Conservation (phyloP, 1,140 invertebrate genomes). For the Linepithema humile region DNA sequence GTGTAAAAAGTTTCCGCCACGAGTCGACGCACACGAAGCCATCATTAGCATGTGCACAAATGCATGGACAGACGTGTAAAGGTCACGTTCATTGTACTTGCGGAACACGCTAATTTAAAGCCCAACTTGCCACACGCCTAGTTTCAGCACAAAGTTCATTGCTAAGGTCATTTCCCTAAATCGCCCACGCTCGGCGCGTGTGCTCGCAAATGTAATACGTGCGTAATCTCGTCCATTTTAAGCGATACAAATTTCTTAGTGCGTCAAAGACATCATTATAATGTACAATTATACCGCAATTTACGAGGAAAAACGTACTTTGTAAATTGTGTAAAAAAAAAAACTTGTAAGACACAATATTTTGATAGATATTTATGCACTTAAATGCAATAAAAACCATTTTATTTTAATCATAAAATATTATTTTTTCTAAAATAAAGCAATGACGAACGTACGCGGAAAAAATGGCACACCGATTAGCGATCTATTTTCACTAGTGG, state of each 20-base stretch:
- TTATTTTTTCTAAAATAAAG: neutral
- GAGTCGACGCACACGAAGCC: neutral
- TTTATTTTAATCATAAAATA: too few species aligned
- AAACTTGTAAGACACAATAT: neutral
- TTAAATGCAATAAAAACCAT: neutral
- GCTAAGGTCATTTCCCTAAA: constrained; percentile 66
- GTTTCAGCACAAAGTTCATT: constrained; percentile 61
- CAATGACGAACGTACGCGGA: neutral
- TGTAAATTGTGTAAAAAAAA: neutral
- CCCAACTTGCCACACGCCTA: constrained; percentile 36
- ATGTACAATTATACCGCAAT: neutral
- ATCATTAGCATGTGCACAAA: constrained; percentile 16
- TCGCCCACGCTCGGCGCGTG: neutral
- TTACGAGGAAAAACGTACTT: neutral
- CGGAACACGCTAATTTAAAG: constrained; percentile 72
- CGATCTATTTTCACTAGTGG: neutral
- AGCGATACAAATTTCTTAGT: neutral
- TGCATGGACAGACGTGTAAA: constrained; percentile 38
- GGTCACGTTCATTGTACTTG: constrained; percentile 73
- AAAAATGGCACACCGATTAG: neutral
- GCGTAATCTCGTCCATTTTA: constrained; percentile 27
- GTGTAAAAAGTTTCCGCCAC: constrained; percentile 21
- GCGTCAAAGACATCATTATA: constrained; percentile 2
- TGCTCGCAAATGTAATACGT: neutral
- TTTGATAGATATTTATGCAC: too few species aligned